Evolutionary conservation across 2,113 vertebrate species (phyloP).

Genomic region (Ploceus nigricollis): DNA sequence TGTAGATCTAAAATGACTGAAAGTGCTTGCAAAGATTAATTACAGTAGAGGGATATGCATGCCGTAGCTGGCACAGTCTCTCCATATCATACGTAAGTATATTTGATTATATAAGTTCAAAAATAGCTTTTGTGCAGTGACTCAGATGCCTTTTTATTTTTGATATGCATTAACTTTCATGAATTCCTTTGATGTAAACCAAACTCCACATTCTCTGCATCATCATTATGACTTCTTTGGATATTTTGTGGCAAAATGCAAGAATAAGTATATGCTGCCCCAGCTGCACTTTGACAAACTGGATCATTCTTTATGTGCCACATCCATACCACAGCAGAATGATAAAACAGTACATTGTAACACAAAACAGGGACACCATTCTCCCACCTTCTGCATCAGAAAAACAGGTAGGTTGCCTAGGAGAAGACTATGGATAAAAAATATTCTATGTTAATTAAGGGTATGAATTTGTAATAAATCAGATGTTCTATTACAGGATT

Average conservation of each 20-base stretch:
- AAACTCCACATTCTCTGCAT: constrained; percentile 21
- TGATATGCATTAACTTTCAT: constrained; percentile 57
- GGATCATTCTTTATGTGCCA: not conserved
- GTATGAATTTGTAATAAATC: constrained; percentile 28
- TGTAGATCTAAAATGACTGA: constrained; percentile 44
- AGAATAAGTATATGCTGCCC: not conserved
- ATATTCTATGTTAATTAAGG: not conserved
- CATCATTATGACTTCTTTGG: not conserved
- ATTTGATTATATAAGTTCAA: constrained; percentile 60
- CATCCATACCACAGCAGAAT: not conserved
- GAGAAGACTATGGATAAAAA: constrained; percentile 1
- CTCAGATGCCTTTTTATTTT: constrained; percentile 60
- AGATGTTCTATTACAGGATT: constrained; percentile 7
- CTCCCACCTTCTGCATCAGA: not conserved
- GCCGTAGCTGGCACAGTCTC: constrained; percentile 37
- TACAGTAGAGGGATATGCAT: constrained; percentile 27
- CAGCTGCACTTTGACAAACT: not conserved
- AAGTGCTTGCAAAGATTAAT: constrained; percentile 48
- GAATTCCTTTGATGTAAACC: constrained; percentile 57
- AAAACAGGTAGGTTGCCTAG: constrained; percentile 51
- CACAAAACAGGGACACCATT: not conserved
- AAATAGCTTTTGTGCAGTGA: constrained; percentile 62
- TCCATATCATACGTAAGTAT: constrained; percentile 33
- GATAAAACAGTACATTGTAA: not conserved
- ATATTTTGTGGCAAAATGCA: constrained; percentile 13